These are phyloP conservation scores for Rhaphigaster nebulosa DNA, from an alignment of 2,888 invertebrate genomes.

Conservation along the genomic window DNA sequence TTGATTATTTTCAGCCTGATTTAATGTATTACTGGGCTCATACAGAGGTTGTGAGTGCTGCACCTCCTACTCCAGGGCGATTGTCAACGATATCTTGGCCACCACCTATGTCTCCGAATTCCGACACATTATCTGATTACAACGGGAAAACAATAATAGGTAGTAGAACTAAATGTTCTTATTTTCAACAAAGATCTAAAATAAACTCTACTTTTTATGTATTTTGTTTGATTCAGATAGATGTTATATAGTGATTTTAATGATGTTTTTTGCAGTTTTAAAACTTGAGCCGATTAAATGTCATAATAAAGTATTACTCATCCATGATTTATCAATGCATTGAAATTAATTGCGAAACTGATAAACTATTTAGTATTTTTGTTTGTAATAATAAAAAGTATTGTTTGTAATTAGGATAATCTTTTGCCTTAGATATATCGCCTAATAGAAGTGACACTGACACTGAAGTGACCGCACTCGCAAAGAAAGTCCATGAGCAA, in stretches of 20 bases:
- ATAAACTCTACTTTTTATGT: too few relatives aligned
- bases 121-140: constrained; percentile 15
- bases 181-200: background rate
- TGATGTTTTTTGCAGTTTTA: too few relatives aligned
- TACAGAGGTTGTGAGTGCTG: constrained; percentile 78
- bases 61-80: constrained; percentile 80
- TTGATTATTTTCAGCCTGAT: constrained; percentile 78
- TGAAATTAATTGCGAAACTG: background rate
- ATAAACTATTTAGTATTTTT: background rate
- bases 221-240: too few relatives aligned
- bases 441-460: constrained; percentile 67
- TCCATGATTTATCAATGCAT: background rate
- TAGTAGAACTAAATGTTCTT: background rate
- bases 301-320: too few relatives aligned
- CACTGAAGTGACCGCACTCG: constrained; percentile 68
- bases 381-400: too few relatives aligned
- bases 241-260: too few relatives aligned
- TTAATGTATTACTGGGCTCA: constrained; percentile 94
- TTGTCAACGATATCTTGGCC: constrained; percentile 83
- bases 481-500: constrained; percentile 69
- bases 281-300: too few relatives aligned
- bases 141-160: constrained; percentile 53
- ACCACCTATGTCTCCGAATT: constrained; percentile 69
- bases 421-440: constrained; percentile 5
- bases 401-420: background rate